These are phyloP conservation scores for Octodonta nipae DNA, from an alignment of 2,888 invertebrate species.

Conservation along the genomic window DNA sequence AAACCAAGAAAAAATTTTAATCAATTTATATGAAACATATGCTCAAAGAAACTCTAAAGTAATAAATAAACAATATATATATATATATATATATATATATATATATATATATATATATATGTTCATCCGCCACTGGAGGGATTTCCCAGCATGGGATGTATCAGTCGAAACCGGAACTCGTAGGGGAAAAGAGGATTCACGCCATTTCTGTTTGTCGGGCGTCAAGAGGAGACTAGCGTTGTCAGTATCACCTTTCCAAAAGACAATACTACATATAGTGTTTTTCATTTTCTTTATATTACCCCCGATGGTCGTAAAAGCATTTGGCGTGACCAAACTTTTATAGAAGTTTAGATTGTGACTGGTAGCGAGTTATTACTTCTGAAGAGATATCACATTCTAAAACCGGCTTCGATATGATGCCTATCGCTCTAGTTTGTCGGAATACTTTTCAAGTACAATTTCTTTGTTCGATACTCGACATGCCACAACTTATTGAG, in stretches of 20 bases:
- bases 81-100: too few species aligned
- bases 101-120: too few species aligned
- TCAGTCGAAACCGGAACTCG: conserved; percentile 24
- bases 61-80: too few species aligned
- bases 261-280: conserved; percentile 43
- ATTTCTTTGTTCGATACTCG: conserved; percentile 34
- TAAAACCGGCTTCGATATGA: conserved; percentile 28
- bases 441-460: conserved; percentile 34
- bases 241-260: conserved; percentile 34
- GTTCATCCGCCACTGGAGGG: too few species aligned
- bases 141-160: conserved; percentile 17
- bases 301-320: conserved; percentile 74
- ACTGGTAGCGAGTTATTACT: conserved; percentile 27
- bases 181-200: conserved; percentile 19
- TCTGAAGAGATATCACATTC: conserved; percentile 29
- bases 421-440: conserved; percentile 33
- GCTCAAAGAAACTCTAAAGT: too few species aligned
- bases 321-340: conserved; percentile 78
- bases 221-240: conserved; percentile 32
- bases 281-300: conserved; percentile 84
- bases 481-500: conserved; percentile 35
- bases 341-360: conserved; percentile 37
- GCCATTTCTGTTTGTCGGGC: conserved; percentile 28
- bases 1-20: too few species aligned
- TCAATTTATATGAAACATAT: too few species aligned